Percentiles rank a stretch among this genome's conserved stretches.
phyloP scores from a whole-genome alignment of 2,888 invertebrate species.

The Pammene aurita region DNA sequence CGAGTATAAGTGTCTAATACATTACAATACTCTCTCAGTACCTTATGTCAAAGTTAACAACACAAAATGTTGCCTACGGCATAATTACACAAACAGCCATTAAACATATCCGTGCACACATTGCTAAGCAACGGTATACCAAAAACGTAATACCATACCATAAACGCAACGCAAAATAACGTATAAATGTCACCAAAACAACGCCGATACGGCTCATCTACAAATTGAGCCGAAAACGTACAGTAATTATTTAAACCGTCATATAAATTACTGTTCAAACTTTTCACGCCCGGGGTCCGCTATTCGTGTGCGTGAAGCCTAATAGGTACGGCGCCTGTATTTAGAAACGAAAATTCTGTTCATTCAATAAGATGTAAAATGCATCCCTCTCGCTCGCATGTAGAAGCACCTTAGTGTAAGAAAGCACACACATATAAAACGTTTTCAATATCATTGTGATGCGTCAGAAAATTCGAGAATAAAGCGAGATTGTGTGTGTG shows the following conservation, averaged over 20 bases:
- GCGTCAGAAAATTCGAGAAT: neutral
- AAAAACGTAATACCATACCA: conserved; percentile 44
- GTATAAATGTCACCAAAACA: conserved; percentile 70
- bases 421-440: neutral
- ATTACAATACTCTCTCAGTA: neutral
- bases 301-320: conserved; percentile 59
- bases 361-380: neutral
- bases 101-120: conserved; percentile 40
- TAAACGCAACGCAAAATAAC: conserved; percentile 60
- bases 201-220: conserved; percentile 74
- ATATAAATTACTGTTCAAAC: conserved; percentile 83
- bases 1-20: too few species aligned
- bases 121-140: conserved; percentile 47
- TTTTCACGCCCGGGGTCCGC: conserved; percentile 69
- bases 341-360: neutral
- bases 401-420: neutral
- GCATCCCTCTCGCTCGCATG: neutral
- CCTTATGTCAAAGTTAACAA: neutral
- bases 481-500: conserved; percentile 48
- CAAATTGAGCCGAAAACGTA: conserved; percentile 83
- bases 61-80: neutral
- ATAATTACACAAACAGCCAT: neutral
- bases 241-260: conserved; percentile 83
- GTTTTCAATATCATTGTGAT: neutral
- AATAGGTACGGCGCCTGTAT: conserved; percentile 45